phyloP scores from a whole-genome alignment of 2,888 invertebrate species.

The Tillus elongatus region DNA sequence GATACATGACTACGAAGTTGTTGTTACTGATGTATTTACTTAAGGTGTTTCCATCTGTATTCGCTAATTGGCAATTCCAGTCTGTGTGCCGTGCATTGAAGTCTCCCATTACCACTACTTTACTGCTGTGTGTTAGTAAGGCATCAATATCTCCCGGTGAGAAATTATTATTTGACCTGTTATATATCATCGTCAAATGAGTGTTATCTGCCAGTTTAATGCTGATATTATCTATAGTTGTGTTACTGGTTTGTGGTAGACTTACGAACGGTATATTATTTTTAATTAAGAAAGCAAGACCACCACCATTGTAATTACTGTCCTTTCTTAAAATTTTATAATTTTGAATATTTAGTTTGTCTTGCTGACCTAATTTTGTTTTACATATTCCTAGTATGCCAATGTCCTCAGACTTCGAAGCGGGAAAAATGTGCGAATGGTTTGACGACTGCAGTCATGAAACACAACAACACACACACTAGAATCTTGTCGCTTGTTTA shows the following conservation, averaged over 20 bases:
- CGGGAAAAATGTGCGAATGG: no score
- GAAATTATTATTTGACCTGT: not conserved
- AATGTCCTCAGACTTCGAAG: no score
- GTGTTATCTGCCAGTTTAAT: not conserved
- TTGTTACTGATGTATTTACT: not conserved
- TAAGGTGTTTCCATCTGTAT: constrained; percentile 9
- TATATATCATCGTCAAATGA: not conserved
- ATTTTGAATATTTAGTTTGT: no score
- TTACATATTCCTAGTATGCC: no score
- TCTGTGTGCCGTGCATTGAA: constrained; percentile 8
- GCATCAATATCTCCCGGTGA: not conserved
- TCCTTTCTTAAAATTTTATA: constrained; percentile 5
- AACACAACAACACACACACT: no score
- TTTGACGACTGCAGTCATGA: no score
- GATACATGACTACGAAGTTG: constrained; percentile 1
- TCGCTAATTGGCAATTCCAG: constrained; percentile 7
- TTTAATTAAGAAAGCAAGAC: not conserved
- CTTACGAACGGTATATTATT: not conserved
- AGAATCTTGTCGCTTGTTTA: no score
- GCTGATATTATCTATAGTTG: not conserved
- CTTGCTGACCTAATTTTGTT: no score
- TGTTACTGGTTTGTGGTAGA: no score
- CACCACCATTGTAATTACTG: not conserved
- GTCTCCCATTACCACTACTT: constrained; percentile 8
- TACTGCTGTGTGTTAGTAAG: not conserved